Evolutionary conservation across 2,113 vertebrate species (phyloP), one percentile per base, ranked within the genome.

Genomic region (Pelecanus crispus): DNA sequence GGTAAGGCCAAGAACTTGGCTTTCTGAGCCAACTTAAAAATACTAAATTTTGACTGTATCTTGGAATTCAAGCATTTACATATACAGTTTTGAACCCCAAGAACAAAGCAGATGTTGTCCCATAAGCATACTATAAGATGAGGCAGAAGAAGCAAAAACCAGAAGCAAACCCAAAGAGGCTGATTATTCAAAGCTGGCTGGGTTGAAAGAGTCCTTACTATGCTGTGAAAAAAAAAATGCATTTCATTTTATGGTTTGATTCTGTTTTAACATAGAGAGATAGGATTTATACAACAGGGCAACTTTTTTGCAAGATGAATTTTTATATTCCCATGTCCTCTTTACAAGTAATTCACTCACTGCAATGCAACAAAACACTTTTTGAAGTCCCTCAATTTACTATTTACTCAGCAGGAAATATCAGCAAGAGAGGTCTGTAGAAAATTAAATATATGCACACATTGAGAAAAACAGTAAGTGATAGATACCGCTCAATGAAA

Each of bases 381-480:
- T 50, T 42, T 72, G 59, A 83, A 97, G 81, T 42, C 67, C 38
- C 53, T 81, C 47, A 2, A 91, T 97, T 88, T 96, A 94, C 83
- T 91, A 81, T 86, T 83, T 95, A 86, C 91, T 93, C 86, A 81
- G 90, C 56, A 95, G 52, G 94, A 96, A 91, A 83, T 25, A 95
- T 16, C 90, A 88, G 86, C 2, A 52, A 70, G 8, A 94, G 87
- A 82, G 26, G 21, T 50, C 66, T 67, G 73, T 28, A 47, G 90
- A 88, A 96, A 96, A 96, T 95, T 93, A 95, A 97, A 95, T 58
- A 88, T 75, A 92, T 56, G 70, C 81, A 88, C 75, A 81, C 59
- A 74, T 44, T 82, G 85, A 95, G 88, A 72, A 95, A 95, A 91
- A 49, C 47, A 90, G 87, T 92, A 90, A 94, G 88, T 80, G 90